Base-by-base conservation (phyloP, 2,797 vertebrate genomes). In the Sebastes hubbsi region DNA sequence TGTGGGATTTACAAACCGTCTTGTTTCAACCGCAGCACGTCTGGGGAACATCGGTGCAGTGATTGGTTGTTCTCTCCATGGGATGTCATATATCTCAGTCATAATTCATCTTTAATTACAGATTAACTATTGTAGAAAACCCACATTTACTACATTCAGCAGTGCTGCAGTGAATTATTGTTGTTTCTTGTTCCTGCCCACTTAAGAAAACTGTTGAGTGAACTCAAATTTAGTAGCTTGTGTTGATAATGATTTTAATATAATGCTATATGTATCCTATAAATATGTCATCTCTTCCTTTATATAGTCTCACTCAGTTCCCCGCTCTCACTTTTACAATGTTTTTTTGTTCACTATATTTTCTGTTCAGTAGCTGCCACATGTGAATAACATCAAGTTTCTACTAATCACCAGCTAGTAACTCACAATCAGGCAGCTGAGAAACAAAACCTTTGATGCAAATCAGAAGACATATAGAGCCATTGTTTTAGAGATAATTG, bases 51-150 rank as follows among this genome's bases (percentile, higher is more conserved):
- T 30, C 25, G 22, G 49, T 10, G 10, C 34, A 68, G 12, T 61
- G 73, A 77, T 27, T 66, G 38, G 55, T 60, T 49, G 64, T 61
- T 59, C 42, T 72, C 25, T 29, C 34, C 62, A 46, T 24, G 16
- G 2, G 8, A 30, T 54, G 42, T 30, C 52, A 25, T 68, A 63
- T 61, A 68, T 75, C 38, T 78, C 59, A 34, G 77, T 54, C 56
- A 59, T 70, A 66, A 81, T 14, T 75, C 3, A 78, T 30, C 54
- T 64, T 12, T 79, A 67, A 81, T 83, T 83, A 67, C 46, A 88
- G 59, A 73, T 56, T 1, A 34, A 34, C 36, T 27, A 24, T 68
- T 42, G 42, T 67, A 42, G 42, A 75, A 67, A 66, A 30, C 24
- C 34, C 16, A 59, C 20, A 69, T 76, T 58, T 62, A 66, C 62